These are phyloP conservation scores for Antheraea pernyi DNA, from an alignment of 1,140 invertebrate genomes.

Conservation along the genomic window DNA sequence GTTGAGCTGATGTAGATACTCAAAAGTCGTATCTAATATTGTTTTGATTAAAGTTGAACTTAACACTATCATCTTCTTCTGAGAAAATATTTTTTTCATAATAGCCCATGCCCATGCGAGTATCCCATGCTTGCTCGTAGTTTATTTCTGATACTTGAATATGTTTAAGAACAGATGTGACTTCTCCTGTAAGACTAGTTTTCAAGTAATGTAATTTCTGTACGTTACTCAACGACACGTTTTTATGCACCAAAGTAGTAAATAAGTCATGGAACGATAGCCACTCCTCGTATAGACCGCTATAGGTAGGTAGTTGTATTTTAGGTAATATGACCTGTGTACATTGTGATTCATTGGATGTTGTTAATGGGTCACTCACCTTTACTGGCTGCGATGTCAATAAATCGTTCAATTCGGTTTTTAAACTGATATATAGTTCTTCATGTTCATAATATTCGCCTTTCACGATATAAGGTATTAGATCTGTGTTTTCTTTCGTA, in stretches of 20 bases:
- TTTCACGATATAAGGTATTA: slow-evolving; percentile 13
- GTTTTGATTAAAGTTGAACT: slow-evolving; percentile 17
- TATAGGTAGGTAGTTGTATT: slow-evolving; percentile 26
- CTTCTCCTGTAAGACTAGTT: slow-evolving; percentile 28
- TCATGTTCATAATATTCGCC: slow-evolving; percentile 22
- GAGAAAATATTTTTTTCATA: slow-evolving; percentile 22
- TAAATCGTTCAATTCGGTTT: slow-evolving; percentile 1
- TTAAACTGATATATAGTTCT: slow-evolving; percentile 8
- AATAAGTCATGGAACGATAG: slow-evolving; percentile 30
- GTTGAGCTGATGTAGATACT: slow-evolving; percentile 22
- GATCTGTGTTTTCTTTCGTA: slow-evolving; percentile 8
- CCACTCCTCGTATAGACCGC: slow-evolving; percentile 31
- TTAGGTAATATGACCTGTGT: slow-evolving; percentile 12
- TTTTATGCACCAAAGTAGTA: slow-evolving; percentile 24
- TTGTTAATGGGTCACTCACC: neutral
- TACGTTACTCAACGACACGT: slow-evolving; percentile 16
- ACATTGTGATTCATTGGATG: neutral
- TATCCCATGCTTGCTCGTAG: slow-evolving; percentile 27
- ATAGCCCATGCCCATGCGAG: slow-evolving; percentile 16
- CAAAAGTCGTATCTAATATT: slow-evolving; percentile 21
- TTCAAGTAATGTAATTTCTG: slow-evolving; percentile 32
- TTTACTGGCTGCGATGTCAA: neutral
- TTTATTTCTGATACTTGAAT: slow-evolving; percentile 29
- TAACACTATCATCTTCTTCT: slow-evolving; percentile 14
- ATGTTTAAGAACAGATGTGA: slow-evolving; percentile 21